Evolutionary conservation across 2,797 vertebrate species (phyloP).

Genomic region (Spheniscus humboldti): DNA sequence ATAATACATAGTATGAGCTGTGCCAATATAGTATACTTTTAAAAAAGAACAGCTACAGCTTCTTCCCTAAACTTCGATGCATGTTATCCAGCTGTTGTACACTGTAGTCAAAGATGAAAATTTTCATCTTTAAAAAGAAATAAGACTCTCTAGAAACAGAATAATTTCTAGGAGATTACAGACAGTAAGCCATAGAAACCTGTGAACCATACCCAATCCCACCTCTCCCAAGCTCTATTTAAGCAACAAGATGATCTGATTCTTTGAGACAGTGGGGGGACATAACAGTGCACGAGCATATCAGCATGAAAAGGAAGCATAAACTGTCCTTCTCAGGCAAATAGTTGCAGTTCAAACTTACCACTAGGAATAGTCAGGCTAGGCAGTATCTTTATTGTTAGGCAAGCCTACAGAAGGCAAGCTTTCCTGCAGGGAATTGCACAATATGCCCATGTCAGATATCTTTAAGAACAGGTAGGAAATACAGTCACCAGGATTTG

Average conservation of each 20-base stretch:
- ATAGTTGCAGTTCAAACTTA: not conserved
- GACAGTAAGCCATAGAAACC: not conserved
- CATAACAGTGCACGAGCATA: not conserved
- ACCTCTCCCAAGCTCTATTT: not conserved
- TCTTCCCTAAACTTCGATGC: not conserved
- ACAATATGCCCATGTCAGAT: not conserved
- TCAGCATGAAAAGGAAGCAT: not conserved
- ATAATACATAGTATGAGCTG: not conserved
- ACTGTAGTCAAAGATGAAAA: not conserved
- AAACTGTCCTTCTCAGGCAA: not conserved
- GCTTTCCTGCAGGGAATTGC: not conserved
- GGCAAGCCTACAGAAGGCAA: not conserved
- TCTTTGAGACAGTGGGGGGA: not conserved
- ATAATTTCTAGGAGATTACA: not conserved
- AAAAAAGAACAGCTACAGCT: not conserved
- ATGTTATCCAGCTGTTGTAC: not conserved
- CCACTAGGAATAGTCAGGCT: not conserved
- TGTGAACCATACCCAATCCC: not conserved
- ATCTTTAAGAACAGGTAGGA: not conserved
- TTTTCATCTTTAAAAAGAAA: not conserved
- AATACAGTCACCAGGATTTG: not conserved
- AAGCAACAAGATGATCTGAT: not conserved
- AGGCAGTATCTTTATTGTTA: not conserved
- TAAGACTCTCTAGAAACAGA: not conserved
- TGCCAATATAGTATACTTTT: not conserved